Percentiles rank a stretch among this genome's conserved stretches.
phyloP scores from a whole-genome alignment of 2,113 vertebrate genomes.

The Zapus hudsonius region DNA sequence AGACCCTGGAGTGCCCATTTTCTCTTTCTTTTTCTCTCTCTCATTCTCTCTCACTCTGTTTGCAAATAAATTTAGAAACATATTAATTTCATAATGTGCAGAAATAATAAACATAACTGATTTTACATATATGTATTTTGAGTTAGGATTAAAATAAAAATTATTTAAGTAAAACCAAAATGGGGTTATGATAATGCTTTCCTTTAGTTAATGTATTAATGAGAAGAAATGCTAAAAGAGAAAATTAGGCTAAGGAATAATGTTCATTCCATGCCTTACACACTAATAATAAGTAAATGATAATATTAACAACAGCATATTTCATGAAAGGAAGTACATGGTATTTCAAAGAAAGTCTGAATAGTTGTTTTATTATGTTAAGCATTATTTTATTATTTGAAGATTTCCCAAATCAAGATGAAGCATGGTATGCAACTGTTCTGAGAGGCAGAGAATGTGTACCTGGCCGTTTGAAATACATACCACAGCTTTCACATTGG shows the following conservation, averaged over 20 bases:
- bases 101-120: background rate
- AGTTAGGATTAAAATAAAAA: background rate
- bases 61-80: background rate
- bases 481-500: constrained; percentile 39
- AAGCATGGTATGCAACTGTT: background rate
- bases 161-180: background rate
- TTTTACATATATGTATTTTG: background rate
- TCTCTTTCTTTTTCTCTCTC: too few species aligned
- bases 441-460: background rate
- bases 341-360: constrained; percentile 25
- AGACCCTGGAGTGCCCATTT: too few species aligned
- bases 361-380: background rate
- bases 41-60: background rate
- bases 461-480: background rate
- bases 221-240: background rate
- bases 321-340: background rate
- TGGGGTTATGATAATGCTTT: background rate
- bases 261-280: background rate
- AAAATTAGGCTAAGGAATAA: background rate
- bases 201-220: background rate
- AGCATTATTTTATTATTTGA: constrained; percentile 22
- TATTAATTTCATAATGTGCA: background rate
- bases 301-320: background rate
- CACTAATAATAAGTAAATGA: background rate
- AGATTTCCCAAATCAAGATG: background rate